These are phyloP conservation scores for Frankliniella intonsa DNA, from an alignment of 2,888 invertebrate genomes.

Conservation along the genomic window DNA sequence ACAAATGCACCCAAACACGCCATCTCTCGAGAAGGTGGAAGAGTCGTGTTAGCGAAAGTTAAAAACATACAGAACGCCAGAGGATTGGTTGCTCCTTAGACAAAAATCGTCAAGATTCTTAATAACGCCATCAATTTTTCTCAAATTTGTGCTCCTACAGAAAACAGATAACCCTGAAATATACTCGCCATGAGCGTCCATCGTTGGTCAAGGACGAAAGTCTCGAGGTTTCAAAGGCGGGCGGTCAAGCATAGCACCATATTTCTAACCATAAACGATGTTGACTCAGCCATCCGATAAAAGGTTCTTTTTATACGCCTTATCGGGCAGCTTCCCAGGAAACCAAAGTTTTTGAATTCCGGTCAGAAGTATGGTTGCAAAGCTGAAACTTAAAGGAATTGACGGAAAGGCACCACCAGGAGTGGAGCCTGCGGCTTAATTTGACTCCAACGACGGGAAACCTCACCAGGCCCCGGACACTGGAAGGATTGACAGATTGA, in stretches of 20 bases:
- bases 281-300: constrained; percentile 57
- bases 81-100: too few species aligned
- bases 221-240: constrained; percentile 62
- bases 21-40: too few species aligned
- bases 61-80: too few species aligned
- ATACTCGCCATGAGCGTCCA: too few species aligned
- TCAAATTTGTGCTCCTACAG: too few species aligned
- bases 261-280: constrained; percentile 60
- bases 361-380: constrained; percentile 62
- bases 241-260: constrained; percentile 61
- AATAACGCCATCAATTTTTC: too few species aligned
- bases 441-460: constrained; percentile 65
- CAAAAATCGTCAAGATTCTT: too few species aligned
- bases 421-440: constrained; percentile 69
- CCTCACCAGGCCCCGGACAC: constrained; percentile 65
- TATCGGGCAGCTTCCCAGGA: constrained; percentile 54
- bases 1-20: too few species aligned
- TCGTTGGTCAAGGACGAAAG: too few species aligned
- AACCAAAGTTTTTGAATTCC: constrained; percentile 61
- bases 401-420: constrained; percentile 68
- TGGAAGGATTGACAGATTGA: constrained; percentile 66
- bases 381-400: constrained; percentile 59
- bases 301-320: constrained; percentile 46
- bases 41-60: too few species aligned
- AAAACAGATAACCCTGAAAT: too few species aligned